Conservation (phyloP, 2,113 vertebrate genomes). For the Bolborhynchus lineola region DNA sequence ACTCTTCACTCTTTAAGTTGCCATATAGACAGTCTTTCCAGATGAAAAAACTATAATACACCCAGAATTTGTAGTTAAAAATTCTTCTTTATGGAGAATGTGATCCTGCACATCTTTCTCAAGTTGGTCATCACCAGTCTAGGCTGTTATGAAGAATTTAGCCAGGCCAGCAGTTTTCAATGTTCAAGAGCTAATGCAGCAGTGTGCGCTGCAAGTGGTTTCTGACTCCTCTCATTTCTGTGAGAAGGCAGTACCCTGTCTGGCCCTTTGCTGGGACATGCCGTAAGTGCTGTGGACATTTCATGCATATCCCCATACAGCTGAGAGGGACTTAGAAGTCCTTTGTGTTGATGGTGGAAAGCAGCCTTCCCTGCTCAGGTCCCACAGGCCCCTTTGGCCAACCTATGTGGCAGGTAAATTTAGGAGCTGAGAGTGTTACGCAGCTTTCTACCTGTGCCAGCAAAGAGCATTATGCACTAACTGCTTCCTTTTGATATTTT, state of each 20-base stretch:
- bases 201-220: background rate
- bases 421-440: background rate
- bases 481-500: background rate
- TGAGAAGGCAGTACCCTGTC: background rate
- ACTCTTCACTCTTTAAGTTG: background rate
- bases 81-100: background rate
- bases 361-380: background rate
- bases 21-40: background rate
- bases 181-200: background rate
- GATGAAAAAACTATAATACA: background rate
- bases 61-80: background rate
- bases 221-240: fast-evolving
- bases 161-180: background rate
- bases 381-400: background rate
- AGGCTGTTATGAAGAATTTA: background rate
- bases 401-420: fast-evolving
- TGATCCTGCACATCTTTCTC: background rate
- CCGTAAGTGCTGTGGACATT: background rate
- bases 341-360: background rate
- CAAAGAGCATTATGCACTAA: background rate
- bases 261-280: background rate
- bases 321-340: background rate
- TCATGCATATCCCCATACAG: background rate
- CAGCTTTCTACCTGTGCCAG: background rate
- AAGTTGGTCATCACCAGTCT: background rate